These are phyloP conservation scores for Andrena minutula DNA, from an alignment of 2,888 invertebrate species.

Conservation along the genomic window DNA sequence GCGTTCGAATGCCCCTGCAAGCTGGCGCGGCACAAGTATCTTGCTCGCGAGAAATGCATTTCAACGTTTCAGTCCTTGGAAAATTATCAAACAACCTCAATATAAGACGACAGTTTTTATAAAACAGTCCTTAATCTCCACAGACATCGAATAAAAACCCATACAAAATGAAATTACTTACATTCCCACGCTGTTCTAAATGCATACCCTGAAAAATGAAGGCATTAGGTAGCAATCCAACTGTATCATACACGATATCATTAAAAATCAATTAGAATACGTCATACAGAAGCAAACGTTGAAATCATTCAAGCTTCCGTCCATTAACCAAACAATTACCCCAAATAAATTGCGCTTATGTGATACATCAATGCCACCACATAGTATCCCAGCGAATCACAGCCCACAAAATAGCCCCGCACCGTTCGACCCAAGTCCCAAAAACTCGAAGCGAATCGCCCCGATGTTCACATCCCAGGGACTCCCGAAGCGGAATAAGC, in stretches of 20 bases:
- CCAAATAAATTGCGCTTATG: neutral
- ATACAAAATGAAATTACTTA: no score
- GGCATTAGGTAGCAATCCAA: neutral
- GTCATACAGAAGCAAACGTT: neutral
- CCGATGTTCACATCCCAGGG: neutral
- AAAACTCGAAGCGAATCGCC: neutral
- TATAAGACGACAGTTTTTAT: neutral
- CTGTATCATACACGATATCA: no score
- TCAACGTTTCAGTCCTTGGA: neutral
- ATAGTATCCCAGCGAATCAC: neutral
- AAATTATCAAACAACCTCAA: neutral
- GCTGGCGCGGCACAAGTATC: conserved; percentile 4
- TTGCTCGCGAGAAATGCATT: neutral
- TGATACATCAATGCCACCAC: neutral
- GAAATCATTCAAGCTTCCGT: neutral
- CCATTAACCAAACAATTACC: neutral
- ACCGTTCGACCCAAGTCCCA: neutral
- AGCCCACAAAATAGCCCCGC: neutral
- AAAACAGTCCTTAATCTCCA: neutral
- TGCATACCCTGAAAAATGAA: neutral
- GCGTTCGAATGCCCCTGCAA: conserved; percentile 37
- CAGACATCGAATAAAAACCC: no score
- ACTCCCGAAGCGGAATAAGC: conserved; percentile 20
- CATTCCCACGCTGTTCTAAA: no score
- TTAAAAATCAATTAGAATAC: neutral